phyloP scores from a whole-genome alignment of 2,797 vertebrate genomes.

The Melanotaenia pygmaea region DNA sequence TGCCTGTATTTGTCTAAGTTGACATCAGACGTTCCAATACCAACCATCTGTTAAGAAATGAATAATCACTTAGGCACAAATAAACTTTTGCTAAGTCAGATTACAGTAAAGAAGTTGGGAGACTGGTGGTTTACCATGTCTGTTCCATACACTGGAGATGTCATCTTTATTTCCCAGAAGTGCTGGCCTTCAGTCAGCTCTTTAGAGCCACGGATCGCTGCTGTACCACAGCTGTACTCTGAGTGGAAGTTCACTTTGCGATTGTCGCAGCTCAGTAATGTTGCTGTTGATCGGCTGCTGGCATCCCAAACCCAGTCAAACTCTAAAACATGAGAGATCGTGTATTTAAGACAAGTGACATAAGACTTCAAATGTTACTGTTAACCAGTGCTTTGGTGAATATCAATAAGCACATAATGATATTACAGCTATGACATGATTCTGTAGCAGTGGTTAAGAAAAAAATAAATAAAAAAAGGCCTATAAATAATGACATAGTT shows the following conservation, averaged over 20 bases:
- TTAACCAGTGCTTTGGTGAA: background rate
- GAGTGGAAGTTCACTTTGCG: conserved; percentile 96
- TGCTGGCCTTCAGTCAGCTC: conserved; percentile 94
- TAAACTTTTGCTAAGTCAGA: background rate
- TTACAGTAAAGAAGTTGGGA: background rate
- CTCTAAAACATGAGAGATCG: conserved; percentile 77
- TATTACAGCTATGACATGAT: background rate
- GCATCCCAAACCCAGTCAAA: conserved; percentile 98
- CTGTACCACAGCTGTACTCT: conserved; percentile 97
- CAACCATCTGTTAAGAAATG: conserved; percentile 89
- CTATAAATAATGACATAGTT: background rate
- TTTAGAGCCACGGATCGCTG: conserved; percentile 92
- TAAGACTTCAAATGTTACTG: background rate
- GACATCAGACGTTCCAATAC: conserved; percentile 93
- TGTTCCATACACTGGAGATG: conserved; percentile 95
- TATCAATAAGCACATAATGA: background rate
- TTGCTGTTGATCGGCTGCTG: conserved; percentile 88
- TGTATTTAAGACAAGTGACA: background rate
- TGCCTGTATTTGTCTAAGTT: conserved; percentile 96
- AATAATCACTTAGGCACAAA: background rate
- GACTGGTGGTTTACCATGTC: conserved; percentile 88
- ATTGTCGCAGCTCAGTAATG: conserved; percentile 91
- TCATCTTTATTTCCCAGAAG: conserved; percentile 99
- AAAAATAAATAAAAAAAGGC: too few species aligned
- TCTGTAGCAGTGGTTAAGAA: background rate